Evolutionary conservation across 2,113 vertebrate species (phyloP), one percentile per base, ranked within the genome.

Genomic region (sheep (Ovis aries)): DNA sequence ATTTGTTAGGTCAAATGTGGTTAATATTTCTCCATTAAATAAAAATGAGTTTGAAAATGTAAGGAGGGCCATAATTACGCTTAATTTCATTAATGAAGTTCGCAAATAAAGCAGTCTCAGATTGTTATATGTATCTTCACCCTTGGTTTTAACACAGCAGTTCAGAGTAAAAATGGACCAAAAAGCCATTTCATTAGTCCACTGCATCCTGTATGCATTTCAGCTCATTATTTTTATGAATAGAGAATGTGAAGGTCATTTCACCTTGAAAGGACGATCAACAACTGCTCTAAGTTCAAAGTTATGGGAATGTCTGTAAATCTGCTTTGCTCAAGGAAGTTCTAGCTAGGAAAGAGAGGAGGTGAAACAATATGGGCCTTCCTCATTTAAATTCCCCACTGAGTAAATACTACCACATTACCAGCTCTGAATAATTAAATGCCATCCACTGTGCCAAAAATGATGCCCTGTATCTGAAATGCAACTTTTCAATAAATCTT

Each of bases 401-500:
- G 92, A 87, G 91, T 82, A 96, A 98, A 90, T 59, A 64, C 59
- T 48, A 83, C 15, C 1, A 84, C n/a, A 94, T 98, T 81, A 97
- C 77, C 77, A 98, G 55, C 71, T 59, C 0, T 91, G 95, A 94
- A 67, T 97, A 98, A 98, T 97, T 95, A 98, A 95, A 74, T 95
- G 93, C 60, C n/a, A 92, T 91, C 67, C 57, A 57, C 52, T 90
- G 31, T 95, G 81, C 94, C 95, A 93, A 92, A 96, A 86, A 92
- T 71, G 90, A 98, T 74, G 89, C 84, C 71, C 87, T 95, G 50
- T 78, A 36, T 96, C 95, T 94, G 52, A 97, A 97, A 94, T 53
- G 74, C 48, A 95, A 86, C 88, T 84, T 98, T 92, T 95, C 96
- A 89, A 98, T 93, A 98, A 98, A 95, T 95, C 97, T 60, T 94